These are phyloP conservation scores for Myiotriccus ornatus DNA, from an alignment of 2,797 vertebrate genomes.

Conservation along the genomic window DNA sequence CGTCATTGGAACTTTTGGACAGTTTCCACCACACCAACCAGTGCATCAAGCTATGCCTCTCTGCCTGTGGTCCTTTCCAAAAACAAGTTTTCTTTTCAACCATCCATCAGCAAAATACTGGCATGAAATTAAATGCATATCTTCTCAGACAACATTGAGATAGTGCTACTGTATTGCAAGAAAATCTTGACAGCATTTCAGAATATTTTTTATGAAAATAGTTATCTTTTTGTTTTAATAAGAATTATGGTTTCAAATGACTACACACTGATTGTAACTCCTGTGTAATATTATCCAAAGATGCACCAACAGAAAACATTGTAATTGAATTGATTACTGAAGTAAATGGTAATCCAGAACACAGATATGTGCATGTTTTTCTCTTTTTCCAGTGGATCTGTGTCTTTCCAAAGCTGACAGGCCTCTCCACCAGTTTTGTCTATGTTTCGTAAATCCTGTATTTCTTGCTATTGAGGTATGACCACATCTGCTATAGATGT, in stretches of 20 bases:
- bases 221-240: not conserved
- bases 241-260: not conserved
- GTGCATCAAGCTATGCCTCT: fast-evolving
- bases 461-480: not conserved
- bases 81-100: not conserved
- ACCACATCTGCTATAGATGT: not conserved
- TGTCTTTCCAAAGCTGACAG: not conserved
- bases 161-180: not conserved
- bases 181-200: not conserved
- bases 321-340: not conserved
- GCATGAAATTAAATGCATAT: not conserved
- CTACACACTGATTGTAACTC: not conserved
- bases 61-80: not conserved
- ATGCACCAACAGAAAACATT: not conserved
- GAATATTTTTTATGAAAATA: not conserved
- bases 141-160: not conserved
- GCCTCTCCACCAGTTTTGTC: not conserved
- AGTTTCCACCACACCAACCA: not conserved
- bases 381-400: not conserved
- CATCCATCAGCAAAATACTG: not conserved
- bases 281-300: not conserved
- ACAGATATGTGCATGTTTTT: fast-evolving
- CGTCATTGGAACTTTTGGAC: not conserved
- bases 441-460: not conserved
- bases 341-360: not conserved